Evolutionary conservation across 2,113 vertebrate genomes (phyloP).

Genomic region (Tonatia bakeri): DNA sequence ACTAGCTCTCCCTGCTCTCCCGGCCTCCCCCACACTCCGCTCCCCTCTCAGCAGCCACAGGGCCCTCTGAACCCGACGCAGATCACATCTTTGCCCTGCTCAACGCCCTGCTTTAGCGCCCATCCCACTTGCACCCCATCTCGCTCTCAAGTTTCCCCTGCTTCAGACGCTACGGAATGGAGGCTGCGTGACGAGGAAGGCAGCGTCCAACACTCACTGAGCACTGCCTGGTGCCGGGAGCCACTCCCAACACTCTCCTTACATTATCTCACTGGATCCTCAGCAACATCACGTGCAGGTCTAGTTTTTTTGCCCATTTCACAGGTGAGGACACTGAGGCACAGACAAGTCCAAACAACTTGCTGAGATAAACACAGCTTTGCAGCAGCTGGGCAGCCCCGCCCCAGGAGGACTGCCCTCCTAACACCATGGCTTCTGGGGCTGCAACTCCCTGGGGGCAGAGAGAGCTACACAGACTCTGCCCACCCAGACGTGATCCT

Average conservation of each 20-base stretch:
- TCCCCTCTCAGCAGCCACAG: not conserved
- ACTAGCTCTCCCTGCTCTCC: not conserved
- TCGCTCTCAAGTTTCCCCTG: not conserved
- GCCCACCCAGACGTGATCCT: not conserved
- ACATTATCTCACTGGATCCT: not conserved
- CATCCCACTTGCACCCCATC: accelerated
- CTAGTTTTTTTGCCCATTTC: not conserved
- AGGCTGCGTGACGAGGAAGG: accelerated
- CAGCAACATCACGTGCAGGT: no score
- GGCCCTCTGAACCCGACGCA: not conserved
- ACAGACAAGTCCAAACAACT: not conserved
- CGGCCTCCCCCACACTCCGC: not conserved
- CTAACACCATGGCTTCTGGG: not conserved
- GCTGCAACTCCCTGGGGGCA: not conserved
- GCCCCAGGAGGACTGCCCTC: not conserved
- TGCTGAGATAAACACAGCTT: not conserved
- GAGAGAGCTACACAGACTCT: not conserved
- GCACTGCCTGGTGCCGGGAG: no score
- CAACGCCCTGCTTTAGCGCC: accelerated
- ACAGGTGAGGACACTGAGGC: not conserved
- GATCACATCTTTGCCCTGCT: not conserved
- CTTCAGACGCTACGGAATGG: not conserved
- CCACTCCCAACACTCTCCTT: not conserved
- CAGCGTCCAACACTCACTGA: accelerated
- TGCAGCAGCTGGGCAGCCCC: not conserved